phyloP scores from a whole-genome alignment of 1,140 invertebrate genomes.

The Atta texana region DNA sequence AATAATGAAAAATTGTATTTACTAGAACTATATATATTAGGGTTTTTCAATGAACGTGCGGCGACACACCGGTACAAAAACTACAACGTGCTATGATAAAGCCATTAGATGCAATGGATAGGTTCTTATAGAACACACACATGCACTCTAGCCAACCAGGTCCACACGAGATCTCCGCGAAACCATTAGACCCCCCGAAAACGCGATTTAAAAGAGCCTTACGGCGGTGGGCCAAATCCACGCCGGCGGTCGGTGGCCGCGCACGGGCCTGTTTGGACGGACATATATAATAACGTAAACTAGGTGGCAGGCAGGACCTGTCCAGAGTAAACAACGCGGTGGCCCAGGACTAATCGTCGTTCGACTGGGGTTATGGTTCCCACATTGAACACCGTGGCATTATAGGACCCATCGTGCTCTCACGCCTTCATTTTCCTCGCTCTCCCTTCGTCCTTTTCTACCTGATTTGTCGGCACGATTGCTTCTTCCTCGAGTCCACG shows the following conservation, averaged over 20 bases:
- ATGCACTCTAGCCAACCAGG: neutral
- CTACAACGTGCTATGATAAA: neutral
- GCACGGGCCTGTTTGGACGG: conserved; percentile 61
- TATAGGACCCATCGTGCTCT: conserved; percentile 73
- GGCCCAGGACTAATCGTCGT: conserved; percentile 77
- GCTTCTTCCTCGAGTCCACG: conserved; percentile 21
- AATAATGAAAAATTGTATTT: too few species aligned
- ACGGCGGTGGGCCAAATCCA: conserved; percentile 70
- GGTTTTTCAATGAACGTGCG: too few species aligned
- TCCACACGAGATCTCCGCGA: conserved; percentile 46
- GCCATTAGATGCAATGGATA: neutral
- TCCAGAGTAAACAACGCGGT: conserved; percentile 77
- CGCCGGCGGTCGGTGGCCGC: conserved; percentile 72
- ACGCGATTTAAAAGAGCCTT: conserved; percentile 64
- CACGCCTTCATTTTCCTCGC: conserved; percentile 65
- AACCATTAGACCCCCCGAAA: conserved; percentile 48
- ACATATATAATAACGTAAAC: conserved; percentile 79
- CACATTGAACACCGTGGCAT: conserved; percentile 76
- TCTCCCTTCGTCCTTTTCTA: conserved; percentile 55
- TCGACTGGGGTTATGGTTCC: conserved; percentile 76
- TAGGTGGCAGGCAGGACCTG: conserved; percentile 77
- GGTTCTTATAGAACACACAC: neutral
- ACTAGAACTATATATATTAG: too few species aligned
- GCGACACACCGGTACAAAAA: neutral
- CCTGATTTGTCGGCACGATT: conserved; percentile 32